Percentiles rank a stretch among this genome's conserved stretches.
These are phyloP conservation scores for Okamejei kenojei DNA, from an alignment of 2,797 vertebrate genomes.

Conservation along the genomic window DNA sequence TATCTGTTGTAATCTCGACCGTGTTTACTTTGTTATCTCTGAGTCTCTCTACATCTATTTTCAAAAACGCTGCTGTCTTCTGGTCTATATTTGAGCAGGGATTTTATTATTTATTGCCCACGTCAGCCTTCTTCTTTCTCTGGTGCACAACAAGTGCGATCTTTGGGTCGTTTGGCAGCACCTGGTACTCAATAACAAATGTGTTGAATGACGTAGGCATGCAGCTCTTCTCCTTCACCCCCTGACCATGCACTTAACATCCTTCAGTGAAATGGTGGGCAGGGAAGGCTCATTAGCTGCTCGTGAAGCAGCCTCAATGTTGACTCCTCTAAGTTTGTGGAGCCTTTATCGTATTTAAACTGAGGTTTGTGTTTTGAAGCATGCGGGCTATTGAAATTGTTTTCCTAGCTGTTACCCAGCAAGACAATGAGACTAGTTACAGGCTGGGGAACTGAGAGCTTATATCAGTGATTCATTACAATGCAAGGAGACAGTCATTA, in stretches of 20 bases:
- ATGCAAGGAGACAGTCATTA: background rate
- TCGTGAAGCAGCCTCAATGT: background rate
- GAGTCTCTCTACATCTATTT: background rate
- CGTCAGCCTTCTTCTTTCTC: background rate
- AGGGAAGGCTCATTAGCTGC: background rate
- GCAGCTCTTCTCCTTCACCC: background rate
- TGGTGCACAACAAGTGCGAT: background rate
- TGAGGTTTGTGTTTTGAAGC: background rate
- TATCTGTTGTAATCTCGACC: background rate
- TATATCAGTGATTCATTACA: background rate
- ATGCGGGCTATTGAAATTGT: background rate
- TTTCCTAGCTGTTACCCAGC: background rate
- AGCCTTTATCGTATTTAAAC: background rate
- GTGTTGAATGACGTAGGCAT: background rate
- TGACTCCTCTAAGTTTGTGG: background rate
- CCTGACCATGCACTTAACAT: background rate
- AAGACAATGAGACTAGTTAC: background rate
- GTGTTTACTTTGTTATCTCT: background rate
- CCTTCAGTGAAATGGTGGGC: background rate
- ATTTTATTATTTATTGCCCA: slow-evolving; percentile 13
- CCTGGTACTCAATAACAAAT: background rate
- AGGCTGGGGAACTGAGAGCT: background rate
- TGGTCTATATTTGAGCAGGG: background rate
- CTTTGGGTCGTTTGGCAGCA: background rate
- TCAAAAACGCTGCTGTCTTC: background rate